Conservation (phyloP, 2,888 invertebrate species). For the Emmelina monodactyla region DNA sequence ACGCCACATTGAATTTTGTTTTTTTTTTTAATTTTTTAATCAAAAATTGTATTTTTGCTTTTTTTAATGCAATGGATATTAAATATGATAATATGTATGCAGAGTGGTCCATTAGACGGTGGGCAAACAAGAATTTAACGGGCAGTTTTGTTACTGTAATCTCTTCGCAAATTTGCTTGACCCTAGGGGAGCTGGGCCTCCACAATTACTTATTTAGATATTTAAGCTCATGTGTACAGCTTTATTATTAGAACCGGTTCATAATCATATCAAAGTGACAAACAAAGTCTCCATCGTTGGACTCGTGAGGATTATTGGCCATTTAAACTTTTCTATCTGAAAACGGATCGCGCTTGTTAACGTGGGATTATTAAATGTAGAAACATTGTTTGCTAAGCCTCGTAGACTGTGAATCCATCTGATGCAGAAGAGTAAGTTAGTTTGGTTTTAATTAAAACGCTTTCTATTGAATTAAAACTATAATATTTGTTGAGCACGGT, state of each 20-base stretch:
- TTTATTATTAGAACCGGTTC: too few species aligned
- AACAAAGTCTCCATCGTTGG: too few species aligned
- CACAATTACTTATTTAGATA: neutral
- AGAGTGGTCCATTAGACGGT: conserved; percentile 36
- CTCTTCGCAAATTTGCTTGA: conserved; percentile 52
- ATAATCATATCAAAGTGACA: too few species aligned
- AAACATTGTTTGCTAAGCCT: conserved; percentile 35
- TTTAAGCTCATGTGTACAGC: too few species aligned
- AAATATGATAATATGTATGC: conserved; percentile 1
- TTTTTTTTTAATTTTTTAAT: too few species aligned
- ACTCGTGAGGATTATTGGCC: conserved; percentile 21
- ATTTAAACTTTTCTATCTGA: conserved; percentile 60
- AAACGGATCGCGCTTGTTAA: conserved; percentile 47
- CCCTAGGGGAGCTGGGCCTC: conserved; percentile 24
- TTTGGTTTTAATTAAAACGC: neutral
- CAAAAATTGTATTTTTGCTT: too few species aligned
- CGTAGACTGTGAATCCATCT: conserved; percentile 24
- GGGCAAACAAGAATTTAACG: conserved; percentile 40
- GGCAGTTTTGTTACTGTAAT: conserved; percentile 49
- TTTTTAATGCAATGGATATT: too few species aligned
- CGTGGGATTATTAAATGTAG: conserved; percentile 63
- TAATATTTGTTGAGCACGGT: conserved; percentile 19
- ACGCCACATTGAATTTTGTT: too few species aligned
- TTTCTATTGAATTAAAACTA: too few species aligned
- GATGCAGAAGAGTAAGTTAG: neutral